Percentiles rank a stretch among this genome's conserved stretches.
phyloP scores from a whole-genome alignment of 2,113 vertebrate genomes.

The Grus americana region DNA sequence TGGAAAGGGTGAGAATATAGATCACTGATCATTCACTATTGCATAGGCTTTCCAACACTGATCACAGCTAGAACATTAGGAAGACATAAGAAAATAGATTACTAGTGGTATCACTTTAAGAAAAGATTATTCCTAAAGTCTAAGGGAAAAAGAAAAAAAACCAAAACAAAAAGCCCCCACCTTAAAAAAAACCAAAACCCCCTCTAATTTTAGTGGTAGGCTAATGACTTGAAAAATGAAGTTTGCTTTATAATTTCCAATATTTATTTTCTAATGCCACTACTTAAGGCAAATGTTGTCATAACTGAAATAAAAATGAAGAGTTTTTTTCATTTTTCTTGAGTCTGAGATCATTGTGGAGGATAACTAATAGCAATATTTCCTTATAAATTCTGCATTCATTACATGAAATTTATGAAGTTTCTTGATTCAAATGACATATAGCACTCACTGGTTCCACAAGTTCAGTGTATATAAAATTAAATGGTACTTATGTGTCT shows the following conservation, averaged over 20 bases:
- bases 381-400: background rate
- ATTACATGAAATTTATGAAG: background rate
- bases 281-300: background rate
- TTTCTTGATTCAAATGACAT: background rate
- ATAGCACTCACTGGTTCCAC: background rate
- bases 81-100: background rate
- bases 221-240: background rate
- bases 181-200: rapidly evolving
- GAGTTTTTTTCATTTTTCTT: background rate
- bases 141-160: background rate
- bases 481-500: background rate
- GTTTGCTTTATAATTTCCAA: background rate
- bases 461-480: background rate
- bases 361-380: background rate
- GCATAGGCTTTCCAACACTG: background rate
- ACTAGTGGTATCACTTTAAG: background rate
- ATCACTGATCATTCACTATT: background rate
- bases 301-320: background rate
- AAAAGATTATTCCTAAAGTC: background rate
- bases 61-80: background rate
- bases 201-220: background rate
- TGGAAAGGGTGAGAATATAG: background rate
- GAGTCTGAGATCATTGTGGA: background rate
- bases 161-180: rapidly evolving
- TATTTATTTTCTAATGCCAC: background rate